Conservation (phyloP, 2,797 vertebrate genomes). For the Labeo calbasu region DNA sequence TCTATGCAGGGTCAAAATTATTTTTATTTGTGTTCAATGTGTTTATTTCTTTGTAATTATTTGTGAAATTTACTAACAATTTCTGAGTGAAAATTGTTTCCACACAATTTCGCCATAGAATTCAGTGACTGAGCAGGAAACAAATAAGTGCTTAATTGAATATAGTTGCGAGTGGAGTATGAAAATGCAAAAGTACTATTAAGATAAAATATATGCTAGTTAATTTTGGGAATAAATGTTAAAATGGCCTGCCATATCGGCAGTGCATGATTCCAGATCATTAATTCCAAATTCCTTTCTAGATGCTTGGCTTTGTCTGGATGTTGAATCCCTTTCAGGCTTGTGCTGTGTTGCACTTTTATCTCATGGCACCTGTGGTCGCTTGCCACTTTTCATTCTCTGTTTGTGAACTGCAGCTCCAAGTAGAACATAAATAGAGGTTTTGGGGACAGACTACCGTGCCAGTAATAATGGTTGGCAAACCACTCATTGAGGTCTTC, state of each 20-base stretch:
- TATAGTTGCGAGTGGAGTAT: not conserved
- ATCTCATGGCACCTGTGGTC: constrained; percentile 21
- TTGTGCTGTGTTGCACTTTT: constrained; percentile 6
- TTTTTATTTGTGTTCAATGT: not conserved
- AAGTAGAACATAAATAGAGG: constrained; percentile 16
- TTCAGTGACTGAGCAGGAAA: not conserved
- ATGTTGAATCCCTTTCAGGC: constrained; percentile 29
- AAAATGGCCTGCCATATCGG: not conserved
- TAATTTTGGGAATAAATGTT: not conserved
- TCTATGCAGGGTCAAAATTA: too few relatives aligned
- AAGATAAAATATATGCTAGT: not conserved
- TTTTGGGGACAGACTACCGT: constrained; percentile 32
- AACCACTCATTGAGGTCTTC: not conserved
- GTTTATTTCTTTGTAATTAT: not conserved
- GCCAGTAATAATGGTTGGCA: constrained; percentile 1
- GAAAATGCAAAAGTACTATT: not conserved
- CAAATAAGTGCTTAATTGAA: not conserved
- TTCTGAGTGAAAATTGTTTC: not conserved
- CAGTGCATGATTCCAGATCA: constrained; percentile 18
- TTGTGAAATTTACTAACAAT: not conserved
- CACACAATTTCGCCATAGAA: not conserved
- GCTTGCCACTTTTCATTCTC: not conserved
- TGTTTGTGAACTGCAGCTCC: constrained; percentile 4
- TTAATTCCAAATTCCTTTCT: constrained; percentile 27
- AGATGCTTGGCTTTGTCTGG: constrained; percentile 24